Evolutionary conservation across 1,140 invertebrate genomes (phyloP), one percentile per base, ranked within the genome.

Genomic region (Oedothorax gibbosus): DNA sequence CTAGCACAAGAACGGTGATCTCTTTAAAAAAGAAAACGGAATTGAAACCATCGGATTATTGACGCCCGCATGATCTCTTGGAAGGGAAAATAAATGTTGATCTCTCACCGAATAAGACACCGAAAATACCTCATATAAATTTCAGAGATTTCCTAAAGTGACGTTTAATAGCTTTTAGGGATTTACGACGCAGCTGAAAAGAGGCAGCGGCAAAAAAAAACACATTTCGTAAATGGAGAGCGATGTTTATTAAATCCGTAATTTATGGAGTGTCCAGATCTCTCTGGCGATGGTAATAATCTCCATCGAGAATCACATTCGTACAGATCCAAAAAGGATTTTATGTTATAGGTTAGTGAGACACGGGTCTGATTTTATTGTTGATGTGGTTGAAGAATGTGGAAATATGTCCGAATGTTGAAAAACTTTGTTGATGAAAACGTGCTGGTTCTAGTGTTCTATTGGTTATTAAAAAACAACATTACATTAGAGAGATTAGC

Each of bases 101-200:
- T 75, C 72, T 56, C 72, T 57, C 57, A 20, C 20, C 72, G 72
- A 75, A 75, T 75, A 75, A 75, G 72, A 75, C 72, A 53, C 56
- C 69, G 57, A 75, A 75, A 75, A 75, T 75, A 57, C 72, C 72
- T 75, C 72, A 56, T 75, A 75, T 75, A 75, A 75, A 75, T 75
- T 75, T 75, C 72, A 35, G 53, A 75, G 72, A 75, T 75, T 75
- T 75, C 49, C 72, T 49, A 75, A 75, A 75, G 72, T 75, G 72
- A 75, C 72, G 72, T 75, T 75, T 75, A 75, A 75, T 75, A 75
- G 72, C 72, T 75, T 35, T 20, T 0, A 49, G 72, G 72, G 72
- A 75, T 75, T 75, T 75, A 57, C 53, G 20, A 35, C 20, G 72
- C 35, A 35, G 35, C 35, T 35, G 35, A 5, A 35, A 35, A 57